Percentiles rank a stretch among this genome's conserved stretches.
Conservation (phyloP, 2,888 invertebrate genomes). For the Saturnia japonica region DNA sequence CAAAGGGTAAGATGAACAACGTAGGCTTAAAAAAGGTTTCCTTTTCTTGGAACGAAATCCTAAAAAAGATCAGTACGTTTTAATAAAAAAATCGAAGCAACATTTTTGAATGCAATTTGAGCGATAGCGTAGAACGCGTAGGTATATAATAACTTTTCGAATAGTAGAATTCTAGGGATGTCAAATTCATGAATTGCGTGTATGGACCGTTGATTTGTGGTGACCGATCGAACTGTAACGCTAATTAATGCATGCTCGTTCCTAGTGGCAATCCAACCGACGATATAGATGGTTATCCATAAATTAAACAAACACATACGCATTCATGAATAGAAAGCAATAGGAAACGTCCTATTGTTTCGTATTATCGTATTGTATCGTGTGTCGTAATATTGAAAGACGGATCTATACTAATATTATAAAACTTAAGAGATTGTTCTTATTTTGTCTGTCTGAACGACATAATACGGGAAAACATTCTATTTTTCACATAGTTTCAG, state of each 20-base stretch:
- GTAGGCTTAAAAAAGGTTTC: no score
- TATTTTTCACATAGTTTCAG: no score
- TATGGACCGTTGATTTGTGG: not conserved
- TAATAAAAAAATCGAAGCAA: no score
- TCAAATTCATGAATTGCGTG: not conserved
- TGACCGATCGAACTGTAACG: not conserved
- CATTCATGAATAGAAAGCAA: not conserved
- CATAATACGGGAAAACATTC: no score
- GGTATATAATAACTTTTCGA: not conserved
- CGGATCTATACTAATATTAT: not conserved
- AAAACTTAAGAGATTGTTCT: not conserved
- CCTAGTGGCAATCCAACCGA: not conserved
- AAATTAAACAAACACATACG: not conserved
- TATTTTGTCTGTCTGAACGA: no score
- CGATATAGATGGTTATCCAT: not conserved
- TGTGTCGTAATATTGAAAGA: not conserved
- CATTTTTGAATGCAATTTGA: no score
- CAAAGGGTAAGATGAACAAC: no score
- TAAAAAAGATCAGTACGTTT: no score
- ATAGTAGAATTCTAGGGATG: not conserved
- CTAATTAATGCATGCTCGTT: conserved; percentile 12
- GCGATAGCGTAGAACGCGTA: no score
- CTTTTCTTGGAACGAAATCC: no score
- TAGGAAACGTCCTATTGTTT: conserved; percentile 3
- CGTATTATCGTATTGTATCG: not conserved